These are phyloP conservation scores for Fopius arisanus DNA, from an alignment of 1,140 invertebrate genomes.

Conservation along the genomic window DNA sequence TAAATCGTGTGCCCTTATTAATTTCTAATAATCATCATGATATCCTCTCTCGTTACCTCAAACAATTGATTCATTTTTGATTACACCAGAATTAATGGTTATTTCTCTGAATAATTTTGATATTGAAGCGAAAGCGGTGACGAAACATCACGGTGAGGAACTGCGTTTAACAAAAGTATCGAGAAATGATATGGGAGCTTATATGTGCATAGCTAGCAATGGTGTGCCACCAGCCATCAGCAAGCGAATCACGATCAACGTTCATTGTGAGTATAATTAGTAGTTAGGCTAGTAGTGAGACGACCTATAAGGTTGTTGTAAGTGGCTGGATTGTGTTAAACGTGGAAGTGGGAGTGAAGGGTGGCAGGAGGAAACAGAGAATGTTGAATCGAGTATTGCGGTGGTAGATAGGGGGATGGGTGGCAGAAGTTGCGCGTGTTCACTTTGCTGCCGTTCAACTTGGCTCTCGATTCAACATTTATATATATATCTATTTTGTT, in stretches of 20 bases:
- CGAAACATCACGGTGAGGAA: conserved; percentile 63
- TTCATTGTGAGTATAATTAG: conserved; percentile 79
- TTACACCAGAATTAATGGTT: background rate
- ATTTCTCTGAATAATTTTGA: background rate
- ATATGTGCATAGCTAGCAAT: conserved; percentile 86
- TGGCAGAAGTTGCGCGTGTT: conserved; percentile 5
- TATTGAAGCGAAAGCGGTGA: conserved; percentile 25
- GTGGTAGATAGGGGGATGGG: background rate
- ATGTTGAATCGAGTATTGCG: background rate
- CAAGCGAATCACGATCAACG: conserved; percentile 82
- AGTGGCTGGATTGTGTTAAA: background rate
- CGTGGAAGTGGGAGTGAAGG: background rate
- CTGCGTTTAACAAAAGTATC: conserved; percentile 82
- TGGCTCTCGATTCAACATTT: conserved; percentile 1
- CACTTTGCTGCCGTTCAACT: background rate
- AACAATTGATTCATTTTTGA: too few species aligned
- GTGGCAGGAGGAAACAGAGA: background rate
- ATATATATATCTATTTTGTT: conserved; percentile 1
- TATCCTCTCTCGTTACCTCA: too few species aligned
- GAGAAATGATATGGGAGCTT: conserved; percentile 87
- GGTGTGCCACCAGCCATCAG: conserved; percentile 81
- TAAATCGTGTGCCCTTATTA: too few species aligned
- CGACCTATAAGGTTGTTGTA: conserved; percentile 1
- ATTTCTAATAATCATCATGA: too few species aligned
- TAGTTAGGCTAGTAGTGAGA: conserved; percentile 28